A percentile compares a stretch with the other conserved stretches of the same genome.
Evolutionary conservation across 1,140 invertebrate species (phyloP).

Genomic region (Battus philenor): DNA sequence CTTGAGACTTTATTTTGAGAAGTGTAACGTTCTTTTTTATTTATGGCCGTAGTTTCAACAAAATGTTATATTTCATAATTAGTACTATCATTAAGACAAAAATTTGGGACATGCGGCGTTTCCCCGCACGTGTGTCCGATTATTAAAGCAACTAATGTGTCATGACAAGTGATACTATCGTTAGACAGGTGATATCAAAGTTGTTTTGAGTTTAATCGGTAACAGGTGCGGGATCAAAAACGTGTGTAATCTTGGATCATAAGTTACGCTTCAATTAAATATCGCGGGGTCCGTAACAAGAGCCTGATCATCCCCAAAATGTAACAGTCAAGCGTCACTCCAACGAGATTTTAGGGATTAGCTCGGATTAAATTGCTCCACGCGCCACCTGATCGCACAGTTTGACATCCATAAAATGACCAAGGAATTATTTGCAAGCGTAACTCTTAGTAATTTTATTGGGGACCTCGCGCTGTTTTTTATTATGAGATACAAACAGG

Average conservation of each 20-base stretch:
- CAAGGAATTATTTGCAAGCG: slow-evolving; percentile 23
- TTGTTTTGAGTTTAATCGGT: slow-evolving; percentile 19
- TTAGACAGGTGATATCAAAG: slow-evolving; percentile 32
- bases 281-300: slow-evolving; percentile 12
- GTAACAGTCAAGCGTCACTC: slow-evolving; percentile 28
- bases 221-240: slow-evolving; percentile 41
- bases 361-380: slow-evolving; percentile 23
- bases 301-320: slow-evolving; percentile 16
- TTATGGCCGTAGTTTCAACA: too few relatives aligned
- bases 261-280: slow-evolving; percentile 28
- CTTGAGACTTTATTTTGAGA: neutral
- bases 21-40: too few relatives aligned
- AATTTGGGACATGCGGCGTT: neutral
- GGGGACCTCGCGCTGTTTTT: too few relatives aligned
- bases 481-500: too few relatives aligned
- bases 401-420: slow-evolving; percentile 29
- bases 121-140: slow-evolving; percentile 4
- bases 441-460: too few relatives aligned
- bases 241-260: slow-evolving; percentile 37
- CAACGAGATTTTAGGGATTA: slow-evolving; percentile 42
- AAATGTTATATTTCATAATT: neutral
- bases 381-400: slow-evolving; percentile 35
- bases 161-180: slow-evolving; percentile 31
- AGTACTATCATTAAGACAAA: neutral
- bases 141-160: slow-evolving; percentile 23